Evolutionary conservation across 2,888 invertebrate genomes (phyloP), one percentile per base, ranked within the genome.

Genomic region (Tenthredo amoena): DNA sequence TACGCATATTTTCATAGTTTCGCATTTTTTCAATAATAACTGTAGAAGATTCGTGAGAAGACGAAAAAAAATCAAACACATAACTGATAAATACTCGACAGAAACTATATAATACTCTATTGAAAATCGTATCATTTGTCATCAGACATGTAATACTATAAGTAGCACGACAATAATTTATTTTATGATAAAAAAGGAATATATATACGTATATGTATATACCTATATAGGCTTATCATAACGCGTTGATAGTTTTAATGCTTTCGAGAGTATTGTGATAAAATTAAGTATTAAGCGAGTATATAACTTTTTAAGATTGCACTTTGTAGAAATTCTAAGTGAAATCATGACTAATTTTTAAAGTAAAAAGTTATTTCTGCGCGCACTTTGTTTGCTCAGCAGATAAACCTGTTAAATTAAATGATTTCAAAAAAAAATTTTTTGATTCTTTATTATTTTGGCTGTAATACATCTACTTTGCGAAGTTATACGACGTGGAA

Each of bases 61-160:
- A 0, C 55, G 6, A n/a, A 43, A 5, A 43, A 40, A 43, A 43
- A 34, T n/a, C 31, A 31, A 77, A 34, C 47, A 77, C 55, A 43
- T 21, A 50, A 77, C 47, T 77, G 77, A 77, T 77, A 26, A 77
- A 77, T 77, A 77, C 77, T 77, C 77, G 26, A 77, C 50, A 55
- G 77, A 77, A 77, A 77, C 77, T 77, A 55, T 15, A 77, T 55
- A 77, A 77, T 77, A 77, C 77, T 77, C 77, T 31, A 77, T 55
- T 50, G 31, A 21, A 74, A 74, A 43, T 74, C 74, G 37, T 43
- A 43, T 74, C 40, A 21, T 74, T 74, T 15, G 15, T 18, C 21
- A 43, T 74, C 43, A 43, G 15, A 7, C 34, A 68, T 72, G 12
- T 47, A 47, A 47, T 34, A 71, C 40, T 72, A 40, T 74, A 74